Percentiles rank a stretch among this genome's conserved stretches.
These are phyloP conservation scores for Catalaphyllia jardinei DNA, from an alignment of 64 coral and sea anemone species.

Conservation along the genomic window DNA sequence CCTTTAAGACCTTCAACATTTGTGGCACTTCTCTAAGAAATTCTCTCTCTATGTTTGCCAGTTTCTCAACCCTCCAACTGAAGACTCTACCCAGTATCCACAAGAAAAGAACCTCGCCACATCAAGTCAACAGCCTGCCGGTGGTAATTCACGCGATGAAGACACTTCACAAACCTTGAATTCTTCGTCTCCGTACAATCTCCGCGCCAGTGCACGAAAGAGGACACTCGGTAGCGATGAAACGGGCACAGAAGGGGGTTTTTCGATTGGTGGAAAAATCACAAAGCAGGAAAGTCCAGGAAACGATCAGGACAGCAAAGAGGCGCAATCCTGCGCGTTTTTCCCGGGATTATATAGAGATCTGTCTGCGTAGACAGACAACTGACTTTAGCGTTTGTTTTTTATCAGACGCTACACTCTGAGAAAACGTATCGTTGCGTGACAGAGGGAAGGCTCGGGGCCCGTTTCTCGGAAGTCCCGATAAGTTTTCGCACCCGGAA, in stretches of 20 bases:
- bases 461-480: conserved; percentile 21
- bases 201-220: conserved; percentile 17
- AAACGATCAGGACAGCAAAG: background rate
- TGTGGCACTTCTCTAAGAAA: background rate
- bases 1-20: too few species aligned
- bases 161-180: background rate
- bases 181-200: conserved; percentile 34
- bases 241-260: background rate
- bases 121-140: background rate
- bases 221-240: background rate
- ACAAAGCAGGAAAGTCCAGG: background rate
- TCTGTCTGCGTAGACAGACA: background rate
- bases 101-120: background rate
- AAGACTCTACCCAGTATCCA: background rate
- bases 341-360: conserved; percentile 26
- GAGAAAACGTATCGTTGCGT: too few species aligned
- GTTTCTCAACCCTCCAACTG: background rate
- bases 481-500: background rate
- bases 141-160: background rate
- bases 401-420: too few species aligned
- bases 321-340: background rate
- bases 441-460: background rate
- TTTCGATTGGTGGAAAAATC: background rate
- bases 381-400: background rate
- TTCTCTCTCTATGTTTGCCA: background rate